Evolutionary conservation across 2,888 invertebrate genomes (phyloP).

Genomic region (Drosophila stalkeri): DNA sequence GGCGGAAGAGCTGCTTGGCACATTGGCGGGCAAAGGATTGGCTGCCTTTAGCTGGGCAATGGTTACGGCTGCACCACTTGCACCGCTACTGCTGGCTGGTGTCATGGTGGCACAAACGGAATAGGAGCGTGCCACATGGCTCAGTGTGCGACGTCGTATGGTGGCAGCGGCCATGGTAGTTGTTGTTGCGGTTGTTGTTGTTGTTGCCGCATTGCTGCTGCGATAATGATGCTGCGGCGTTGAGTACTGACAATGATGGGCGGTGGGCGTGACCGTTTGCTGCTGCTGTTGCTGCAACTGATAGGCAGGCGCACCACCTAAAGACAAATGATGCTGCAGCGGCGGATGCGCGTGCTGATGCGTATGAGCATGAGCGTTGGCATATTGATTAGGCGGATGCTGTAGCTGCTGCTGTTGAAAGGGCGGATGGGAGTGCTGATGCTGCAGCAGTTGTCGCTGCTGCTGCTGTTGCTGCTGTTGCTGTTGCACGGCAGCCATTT

Average conservation of each 20-base stretch:
- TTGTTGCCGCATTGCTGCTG: conserved; percentile 36
- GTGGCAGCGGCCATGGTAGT: conserved; percentile 72
- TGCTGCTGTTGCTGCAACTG: conserved; percentile 48
- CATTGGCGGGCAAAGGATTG: conserved; percentile 47
- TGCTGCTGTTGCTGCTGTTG: conserved; percentile 67
- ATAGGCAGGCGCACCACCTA: conserved; percentile 84
- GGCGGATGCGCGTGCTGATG: conserved; percentile 63
- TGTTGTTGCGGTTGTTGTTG: conserved; percentile 46
- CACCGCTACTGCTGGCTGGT: conserved; percentile 30
- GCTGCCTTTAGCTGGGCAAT: conserved; percentile 24
- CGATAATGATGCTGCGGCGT: conserved; percentile 79
- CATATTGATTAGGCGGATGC: conserved; percentile 55
- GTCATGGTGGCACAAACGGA: conserved; percentile 75
- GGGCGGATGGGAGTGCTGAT: conserved; percentile 79
- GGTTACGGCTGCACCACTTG: neutral
- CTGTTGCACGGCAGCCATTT: conserved; percentile 69
- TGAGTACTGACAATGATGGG: conserved; percentile 73
- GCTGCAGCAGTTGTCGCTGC: conserved; percentile 69
- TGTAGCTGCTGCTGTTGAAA: conserved; percentile 69
- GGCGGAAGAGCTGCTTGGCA: conserved; percentile 24
- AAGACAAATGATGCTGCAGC: conserved; percentile 83
- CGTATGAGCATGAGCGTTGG: conserved; percentile 29
- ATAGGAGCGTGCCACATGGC: conserved; percentile 82
- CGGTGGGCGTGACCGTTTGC: conserved; percentile 15
- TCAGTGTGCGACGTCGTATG: conserved; percentile 78